Evolutionary conservation across 1,140 invertebrate species (phyloP), one percentile per base, ranked within the genome.

Genomic region (Megalonaias nervosa): DNA sequence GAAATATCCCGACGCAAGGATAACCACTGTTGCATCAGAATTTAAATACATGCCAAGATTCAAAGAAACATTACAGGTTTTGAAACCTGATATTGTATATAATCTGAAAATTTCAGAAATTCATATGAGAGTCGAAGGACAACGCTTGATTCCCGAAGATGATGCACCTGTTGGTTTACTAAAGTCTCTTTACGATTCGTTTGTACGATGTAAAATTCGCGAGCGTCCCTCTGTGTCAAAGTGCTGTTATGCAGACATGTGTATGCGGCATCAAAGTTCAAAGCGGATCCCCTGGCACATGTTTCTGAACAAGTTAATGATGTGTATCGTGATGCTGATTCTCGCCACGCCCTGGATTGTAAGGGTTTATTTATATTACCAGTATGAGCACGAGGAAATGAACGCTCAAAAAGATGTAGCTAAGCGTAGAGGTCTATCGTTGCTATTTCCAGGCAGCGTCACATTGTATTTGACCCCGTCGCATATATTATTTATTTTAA

Each of bases 391-490:
- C 26, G 26, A 31, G 3, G 74, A 75, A 70, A 61, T 75, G 67
- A 31, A 64, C 56, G 38, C n/a, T 21, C 66, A 62, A 4, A 69
- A 75, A 58, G 23, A 56, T 61, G 58, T 26, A n/a, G 74, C 74
- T 19, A 60, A 3, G 31, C 58, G 64, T n/a, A 68, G 65, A 60
- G 58, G 55, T 12, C 66, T 75, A 23, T 15, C 48, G 1, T 69
- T 75, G 48, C 64, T 69, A n/a, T 75, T 75, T 59, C 74, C 74
- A 17, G 74, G 74, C 19, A 75, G 60, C 38, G 65, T 75, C n/a
- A 75, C 74, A 0, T 48, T 75, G 31, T 70, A 60, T 14, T 60
- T 75, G n/a, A 75, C 74, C 6, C 74, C 74, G 5, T 23, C 70
- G 6, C 74, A 75, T 57, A 57, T 69, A 55, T 21, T 75, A 23